Percentiles rank a stretch among this genome's conserved stretches.
Conservation (phyloP, 2,113 vertebrate genomes). For the Patagioenas fasciata region DNA sequence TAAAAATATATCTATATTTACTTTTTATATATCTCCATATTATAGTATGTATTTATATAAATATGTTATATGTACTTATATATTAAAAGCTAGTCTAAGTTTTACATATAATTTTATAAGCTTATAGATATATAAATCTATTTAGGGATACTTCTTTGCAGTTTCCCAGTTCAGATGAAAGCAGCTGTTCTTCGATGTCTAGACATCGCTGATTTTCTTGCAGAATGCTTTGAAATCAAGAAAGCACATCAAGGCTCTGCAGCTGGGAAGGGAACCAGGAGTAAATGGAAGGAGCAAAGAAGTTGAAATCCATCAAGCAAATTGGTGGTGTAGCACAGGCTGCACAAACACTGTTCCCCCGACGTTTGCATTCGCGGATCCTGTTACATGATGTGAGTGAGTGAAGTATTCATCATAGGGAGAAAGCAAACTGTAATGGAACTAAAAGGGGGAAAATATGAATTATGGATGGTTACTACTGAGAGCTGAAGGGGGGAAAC, state of each 20-base stretch:
- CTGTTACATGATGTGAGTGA: not conserved
- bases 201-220: not conserved
- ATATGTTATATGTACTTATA: not conserved
- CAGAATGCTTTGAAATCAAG: not conserved
- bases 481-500: not conserved
- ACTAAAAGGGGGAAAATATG: not conserved
- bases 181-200: not conserved
- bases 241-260: not conserved
- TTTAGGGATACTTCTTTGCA: not conserved
- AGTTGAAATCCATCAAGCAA: not conserved
- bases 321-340: not conserved
- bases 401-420: not conserved
- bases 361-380: not conserved
- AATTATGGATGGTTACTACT: slow-evolving; percentile 23
- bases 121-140: not conserved
- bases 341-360: not conserved
- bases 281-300: not conserved
- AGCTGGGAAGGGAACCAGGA: not conserved
- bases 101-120: not conserved
- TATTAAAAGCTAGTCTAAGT: not conserved
- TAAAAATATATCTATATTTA: not conserved
- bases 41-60: not conserved
- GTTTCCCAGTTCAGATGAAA: not conserved
- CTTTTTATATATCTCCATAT: not conserved
- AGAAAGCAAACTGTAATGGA: slow-evolving; percentile 35